A percentile compares a stretch with the other conserved stretches of the same genome.
phyloP scores from a whole-genome alignment of 2,797 vertebrate genomes.

The Anableps anableps region DNA sequence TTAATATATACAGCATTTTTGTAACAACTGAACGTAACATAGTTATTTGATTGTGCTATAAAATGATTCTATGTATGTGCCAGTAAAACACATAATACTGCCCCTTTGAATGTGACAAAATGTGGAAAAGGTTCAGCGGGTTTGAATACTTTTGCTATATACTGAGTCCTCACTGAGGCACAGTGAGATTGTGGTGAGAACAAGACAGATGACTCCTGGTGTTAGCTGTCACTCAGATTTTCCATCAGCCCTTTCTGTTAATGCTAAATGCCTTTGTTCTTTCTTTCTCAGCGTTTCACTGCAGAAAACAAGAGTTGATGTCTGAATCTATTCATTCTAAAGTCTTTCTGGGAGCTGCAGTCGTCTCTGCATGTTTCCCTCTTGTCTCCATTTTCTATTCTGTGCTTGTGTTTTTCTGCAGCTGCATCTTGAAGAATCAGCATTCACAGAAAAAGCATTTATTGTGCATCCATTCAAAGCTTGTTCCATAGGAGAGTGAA shows the following conservation, averaged over 20 bases:
- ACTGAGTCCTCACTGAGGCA: too few relatives aligned
- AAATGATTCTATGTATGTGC: too few relatives aligned
- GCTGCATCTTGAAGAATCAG: constrained; percentile 64
- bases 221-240: constrained; percentile 37
- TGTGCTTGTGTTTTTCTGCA: constrained; percentile 47
- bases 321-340: constrained; percentile 45
- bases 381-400: constrained; percentile 64
- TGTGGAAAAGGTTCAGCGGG: not conserved
- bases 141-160: too few relatives aligned
- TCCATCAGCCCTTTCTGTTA: constrained; percentile 2
- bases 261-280: not conserved
- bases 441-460: constrained; percentile 33
- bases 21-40: too few relatives aligned
- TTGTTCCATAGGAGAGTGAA: constrained; percentile 59
- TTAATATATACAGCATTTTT: too few relatives aligned
- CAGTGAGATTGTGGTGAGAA: not conserved
- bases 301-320: constrained; percentile 50
- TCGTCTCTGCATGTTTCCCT: constrained; percentile 49
- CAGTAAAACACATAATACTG: too few relatives aligned
- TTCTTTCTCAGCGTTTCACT: constrained; percentile 15
- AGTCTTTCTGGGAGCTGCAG: constrained; percentile 25
- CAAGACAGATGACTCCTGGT: constrained; percentile 30
- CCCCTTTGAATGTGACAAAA: not conserved
- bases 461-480: constrained; percentile 49
- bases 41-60: too few relatives aligned